These are phyloP conservation scores for Urocynchramus pylzowi DNA, from an alignment of 2,113 vertebrate species.

Conservation along the genomic window DNA sequence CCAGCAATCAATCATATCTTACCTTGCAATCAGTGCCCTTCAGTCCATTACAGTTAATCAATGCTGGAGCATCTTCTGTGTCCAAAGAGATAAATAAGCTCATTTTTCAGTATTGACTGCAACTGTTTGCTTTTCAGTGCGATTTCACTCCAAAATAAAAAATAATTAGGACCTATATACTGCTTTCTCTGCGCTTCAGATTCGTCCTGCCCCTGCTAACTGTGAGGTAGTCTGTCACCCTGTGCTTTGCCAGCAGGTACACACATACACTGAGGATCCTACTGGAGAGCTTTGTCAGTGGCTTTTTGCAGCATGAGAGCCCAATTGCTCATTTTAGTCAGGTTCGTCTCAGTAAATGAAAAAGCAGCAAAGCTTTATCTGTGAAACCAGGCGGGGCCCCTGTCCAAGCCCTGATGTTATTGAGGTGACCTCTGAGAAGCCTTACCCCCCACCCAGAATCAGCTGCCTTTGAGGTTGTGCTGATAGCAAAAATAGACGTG, in stretches of 20 bases:
- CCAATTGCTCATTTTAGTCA: slow-evolving; percentile 22
- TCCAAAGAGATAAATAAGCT: slow-evolving; percentile 17
- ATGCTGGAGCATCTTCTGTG: not conserved
- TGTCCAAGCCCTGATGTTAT: not conserved
- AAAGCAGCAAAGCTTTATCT: slow-evolving; percentile 11
- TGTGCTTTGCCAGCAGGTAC: not conserved
- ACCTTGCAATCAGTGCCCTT: slow-evolving; percentile 3
- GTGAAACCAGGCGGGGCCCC: not conserved
- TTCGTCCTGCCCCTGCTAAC: not conserved
- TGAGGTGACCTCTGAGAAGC: not conserved
- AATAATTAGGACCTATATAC: not conserved
- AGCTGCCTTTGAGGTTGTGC: slow-evolving; percentile 18
- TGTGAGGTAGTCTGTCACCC: not conserved
- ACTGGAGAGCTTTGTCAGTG: not conserved
- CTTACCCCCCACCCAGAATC: not conserved
- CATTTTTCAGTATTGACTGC: not conserved
- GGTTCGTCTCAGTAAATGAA: not conserved
- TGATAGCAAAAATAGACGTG: slow-evolving; percentile 5
- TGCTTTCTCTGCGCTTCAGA: not conserved
- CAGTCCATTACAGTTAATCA: slow-evolving; percentile 11
- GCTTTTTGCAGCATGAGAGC: not conserved
- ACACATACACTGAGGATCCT: not conserved
- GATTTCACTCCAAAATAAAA: slow-evolving; percentile 20
- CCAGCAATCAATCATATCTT: not conserved
- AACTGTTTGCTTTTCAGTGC: not conserved